Evolutionary conservation across 1,140 invertebrate species (phyloP), one percentile per base, ranked within the genome.

Genomic region (Zophobas morio): DNA sequence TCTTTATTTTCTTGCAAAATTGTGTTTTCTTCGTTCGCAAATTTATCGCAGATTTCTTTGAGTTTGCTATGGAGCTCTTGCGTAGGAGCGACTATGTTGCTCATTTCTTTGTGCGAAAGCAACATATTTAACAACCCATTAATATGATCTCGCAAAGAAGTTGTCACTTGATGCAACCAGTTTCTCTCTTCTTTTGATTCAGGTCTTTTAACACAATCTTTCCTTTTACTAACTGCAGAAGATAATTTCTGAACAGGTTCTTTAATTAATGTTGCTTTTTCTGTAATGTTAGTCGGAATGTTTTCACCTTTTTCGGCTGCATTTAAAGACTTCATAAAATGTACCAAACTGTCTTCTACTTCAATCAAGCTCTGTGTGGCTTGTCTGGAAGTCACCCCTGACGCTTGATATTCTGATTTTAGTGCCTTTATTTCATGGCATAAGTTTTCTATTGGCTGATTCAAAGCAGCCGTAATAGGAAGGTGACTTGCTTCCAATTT

Each of bases 231-330:
- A 33, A 77, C 4, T 20, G 73, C 53, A 20, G 47, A 34, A 36
- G 75, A 32, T 49, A 81, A 60, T 49, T 81, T 56, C 37, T 70
- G 51, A 34, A 81, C 32, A 34, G 74, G 42, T 57, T 51, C 39
- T 4, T 74, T 63, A 2, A 80, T 35, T 32, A 8, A 4, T 33
- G 32, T 56, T 32, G 74, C 6, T 40, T 70, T 74, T 20, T 79
- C 49, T 51, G 66, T 6, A 6, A 60, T 32, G 34, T 74, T 49
- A 2, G 20, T 34, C 70, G 56, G 40, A 35, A 79, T 53, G 46
- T 74, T 53, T 36, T 76, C 42, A 32, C 39, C 39, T 56, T 46
- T 39, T 46, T 74, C 72, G 3, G 35, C 47, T 57, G 57, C 39
- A 6, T 34, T 6, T 46, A 74, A 74, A 74, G 72, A n/a, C 6